Conservation (phyloP, 1,140 invertebrate genomes). For the Procambarus clarkii region DNA sequence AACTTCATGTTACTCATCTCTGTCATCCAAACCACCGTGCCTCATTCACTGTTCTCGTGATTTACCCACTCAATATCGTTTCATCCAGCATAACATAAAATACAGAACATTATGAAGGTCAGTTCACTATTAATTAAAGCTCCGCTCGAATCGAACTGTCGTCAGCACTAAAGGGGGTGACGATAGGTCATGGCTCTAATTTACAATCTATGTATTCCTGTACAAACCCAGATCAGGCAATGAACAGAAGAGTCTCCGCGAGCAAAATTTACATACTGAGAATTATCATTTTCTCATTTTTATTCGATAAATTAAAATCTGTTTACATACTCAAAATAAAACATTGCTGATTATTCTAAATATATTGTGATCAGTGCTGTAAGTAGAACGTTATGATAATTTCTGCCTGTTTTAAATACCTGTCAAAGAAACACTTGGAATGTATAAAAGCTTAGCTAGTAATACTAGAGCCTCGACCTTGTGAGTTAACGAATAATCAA, state of each 20-base stretch:
- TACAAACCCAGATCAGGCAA: no score
- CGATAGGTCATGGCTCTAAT: no score
- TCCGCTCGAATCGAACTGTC: no score
- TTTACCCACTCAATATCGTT: background rate
- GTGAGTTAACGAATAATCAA: background rate
- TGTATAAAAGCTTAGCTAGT: background rate
- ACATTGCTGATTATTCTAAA: background rate
- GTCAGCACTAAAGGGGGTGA: no score
- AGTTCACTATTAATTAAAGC: background rate
- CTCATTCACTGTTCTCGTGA: background rate
- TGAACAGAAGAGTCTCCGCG: no score
- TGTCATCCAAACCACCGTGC: background rate
- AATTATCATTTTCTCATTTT: no score
- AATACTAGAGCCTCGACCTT: background rate
- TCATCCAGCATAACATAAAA: background rate
- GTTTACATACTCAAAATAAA: no score
- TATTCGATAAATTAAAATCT: no score
- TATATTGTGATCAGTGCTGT: no score
- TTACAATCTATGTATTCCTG: no score
- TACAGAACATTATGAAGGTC: background rate
- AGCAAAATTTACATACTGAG: no score
- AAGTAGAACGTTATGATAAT: background rate
- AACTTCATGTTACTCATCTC: no score
- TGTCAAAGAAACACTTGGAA: background rate
- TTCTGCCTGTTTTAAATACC: background rate